phyloP scores from a whole-genome alignment of 2,797 vertebrate species.

The Pangasius mekongensis region DNA sequence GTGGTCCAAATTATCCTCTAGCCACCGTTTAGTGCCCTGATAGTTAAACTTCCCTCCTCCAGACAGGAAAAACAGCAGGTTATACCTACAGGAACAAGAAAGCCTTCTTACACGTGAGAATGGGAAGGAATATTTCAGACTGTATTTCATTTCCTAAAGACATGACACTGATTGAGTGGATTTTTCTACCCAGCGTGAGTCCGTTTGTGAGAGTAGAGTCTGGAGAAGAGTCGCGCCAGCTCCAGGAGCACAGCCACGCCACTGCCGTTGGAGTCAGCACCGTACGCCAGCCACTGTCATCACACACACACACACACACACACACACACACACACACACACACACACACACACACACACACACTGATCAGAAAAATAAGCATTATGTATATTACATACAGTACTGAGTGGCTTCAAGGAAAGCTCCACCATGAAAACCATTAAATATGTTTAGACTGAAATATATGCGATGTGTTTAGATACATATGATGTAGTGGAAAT shows the following conservation, averaged over 20 bases:
- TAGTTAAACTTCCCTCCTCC: constrained; percentile 99
- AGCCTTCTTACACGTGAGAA: background rate
- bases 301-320: too few relatives aligned
- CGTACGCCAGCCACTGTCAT: constrained; percentile 92
- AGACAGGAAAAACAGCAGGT: constrained; percentile 94
- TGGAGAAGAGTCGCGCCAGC: constrained; percentile 93
- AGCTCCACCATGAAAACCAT: background rate
- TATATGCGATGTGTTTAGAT: background rate
- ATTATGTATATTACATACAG: background rate
- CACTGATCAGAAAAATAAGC: background rate
- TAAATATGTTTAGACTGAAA: background rate
- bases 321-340: too few relatives aligned
- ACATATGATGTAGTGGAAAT: background rate
- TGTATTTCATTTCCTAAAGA: background rate
- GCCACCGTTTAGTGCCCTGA: constrained; percentile 97
- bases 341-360: constrained; percentile 1
- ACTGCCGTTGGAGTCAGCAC: constrained; percentile 94
- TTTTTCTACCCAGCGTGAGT: constrained; percentile 91
- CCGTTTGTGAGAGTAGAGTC: constrained; percentile 95
- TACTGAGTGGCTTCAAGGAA: background rate
- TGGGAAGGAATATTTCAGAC: background rate
- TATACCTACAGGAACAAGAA: constrained; percentile 79
- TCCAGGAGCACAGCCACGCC: constrained; percentile 91
- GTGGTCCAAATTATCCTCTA: constrained; percentile 97
- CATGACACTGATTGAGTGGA: background rate